Evolutionary conservation across 2,113 vertebrate genomes (phyloP), one percentile per base, ranked within the genome.

Genomic region (Cyprinus carpio): DNA sequence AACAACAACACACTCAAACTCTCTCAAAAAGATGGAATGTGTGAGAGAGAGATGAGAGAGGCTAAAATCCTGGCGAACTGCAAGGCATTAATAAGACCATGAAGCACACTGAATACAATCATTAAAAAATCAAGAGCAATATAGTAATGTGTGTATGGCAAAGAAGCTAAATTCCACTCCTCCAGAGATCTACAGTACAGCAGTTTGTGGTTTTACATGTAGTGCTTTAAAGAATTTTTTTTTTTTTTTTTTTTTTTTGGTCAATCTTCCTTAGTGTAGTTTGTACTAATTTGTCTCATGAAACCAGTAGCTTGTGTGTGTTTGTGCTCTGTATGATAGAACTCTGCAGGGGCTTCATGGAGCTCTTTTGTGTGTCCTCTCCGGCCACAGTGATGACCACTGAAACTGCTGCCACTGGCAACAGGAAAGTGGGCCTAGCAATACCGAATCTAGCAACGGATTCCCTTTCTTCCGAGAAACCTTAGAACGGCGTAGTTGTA

Each of bases 401-500:
- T 81, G 85, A 75, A 74, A 75, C 80, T 6, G 15, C 75, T 62
- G 43, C 67, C 6, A 37, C 25, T 65, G 56, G 37, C 78, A 49
- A 85, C 87, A 82, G 69, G 78, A 85, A 86, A 56, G 87, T 83
- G 60, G 46, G 86, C 88, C 86, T 23, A 2, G 85, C 84, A 81
- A 90, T 27, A 56, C 18, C 58, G 71, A 27, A 37, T 75, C 95
- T 96, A 99, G 93, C 97, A 98, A 92, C 96, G 96, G 71, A 95
- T 89, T n/a, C 95, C 94, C 94, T 97, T 97, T 92, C 97, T 95
- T 91, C 98, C 97, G 93, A 99, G 96, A 94, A 99, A 97, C 92
- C 95, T 96, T 93, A 99, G 94, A 85, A 99, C 96, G 3, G 98
- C 98, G 0, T 97, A 99, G 95, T 99, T 99, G 95, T 99, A 99